A percentile compares a stretch with the other conserved stretches of the same genome.
Conservation (phyloP, 2,888 invertebrate species). For the Parnassius apollo region DNA sequence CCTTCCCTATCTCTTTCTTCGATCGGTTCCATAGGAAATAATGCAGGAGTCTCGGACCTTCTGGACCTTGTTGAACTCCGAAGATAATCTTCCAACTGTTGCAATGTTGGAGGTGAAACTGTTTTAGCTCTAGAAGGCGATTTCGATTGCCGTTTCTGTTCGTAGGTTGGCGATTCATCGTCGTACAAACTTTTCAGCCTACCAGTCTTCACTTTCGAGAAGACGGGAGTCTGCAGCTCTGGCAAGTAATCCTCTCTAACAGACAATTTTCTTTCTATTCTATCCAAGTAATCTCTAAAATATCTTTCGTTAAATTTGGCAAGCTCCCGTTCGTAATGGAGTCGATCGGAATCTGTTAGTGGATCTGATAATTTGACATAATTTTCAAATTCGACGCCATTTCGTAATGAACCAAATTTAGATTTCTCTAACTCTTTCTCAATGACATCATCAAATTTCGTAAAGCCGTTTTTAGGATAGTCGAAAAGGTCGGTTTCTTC, state of each 20-base stretch:
- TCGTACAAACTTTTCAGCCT: conserved; percentile 62
- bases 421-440: conserved; percentile 64
- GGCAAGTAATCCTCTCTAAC: conserved; percentile 72
- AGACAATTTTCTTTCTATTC: conserved; percentile 56
- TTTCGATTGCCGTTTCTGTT: conserved; percentile 54
- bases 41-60: conserved; percentile 64
- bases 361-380: conserved; percentile 69
- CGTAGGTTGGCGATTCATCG: conserved; percentile 60
- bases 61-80: conserved; percentile 57
- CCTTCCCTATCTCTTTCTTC: conserved; percentile 61
- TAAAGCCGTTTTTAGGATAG: conserved; percentile 49
- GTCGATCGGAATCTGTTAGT: conserved; percentile 55
- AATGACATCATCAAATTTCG: conserved; percentile 51
- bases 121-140: conserved; percentile 66
- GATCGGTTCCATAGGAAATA: conserved; percentile 80
- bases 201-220: conserved; percentile 70
- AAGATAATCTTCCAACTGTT: conserved; percentile 75
- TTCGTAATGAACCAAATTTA: conserved; percentile 72
- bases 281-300: conserved; percentile 66
- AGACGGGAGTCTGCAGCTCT: conserved; percentile 72
- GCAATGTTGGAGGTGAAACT: conserved; percentile 68
- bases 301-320: conserved; percentile 73
- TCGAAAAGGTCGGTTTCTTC: conserved; percentile 52
- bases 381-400: conserved; percentile 63
- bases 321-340: conserved; percentile 70